Evolutionary conservation across 1,140 invertebrate genomes (phyloP).

Genomic region (Heliconius nattereri): DNA sequence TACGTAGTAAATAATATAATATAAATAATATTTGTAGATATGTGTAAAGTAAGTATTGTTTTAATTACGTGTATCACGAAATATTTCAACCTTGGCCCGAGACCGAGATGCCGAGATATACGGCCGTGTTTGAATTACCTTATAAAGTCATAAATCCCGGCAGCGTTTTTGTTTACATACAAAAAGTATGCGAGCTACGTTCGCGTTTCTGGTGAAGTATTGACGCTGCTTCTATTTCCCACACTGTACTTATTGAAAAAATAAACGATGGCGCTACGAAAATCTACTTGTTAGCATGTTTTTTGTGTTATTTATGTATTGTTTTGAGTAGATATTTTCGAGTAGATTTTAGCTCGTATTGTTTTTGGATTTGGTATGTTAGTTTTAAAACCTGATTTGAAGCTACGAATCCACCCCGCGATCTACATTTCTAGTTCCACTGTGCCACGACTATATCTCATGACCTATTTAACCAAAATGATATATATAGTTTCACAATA

Average conservation of each 20-base stretch:
- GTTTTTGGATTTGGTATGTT: too few relatives aligned
- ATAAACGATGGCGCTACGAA: background rate
- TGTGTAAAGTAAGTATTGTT: background rate
- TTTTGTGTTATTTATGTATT: background rate
- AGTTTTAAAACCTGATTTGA: too few relatives aligned
- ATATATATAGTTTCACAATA: background rate
- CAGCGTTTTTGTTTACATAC: constrained; percentile 11
- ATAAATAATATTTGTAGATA: background rate
- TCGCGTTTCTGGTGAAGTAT: background rate
- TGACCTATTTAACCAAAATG: background rate
- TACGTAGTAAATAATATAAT: background rate
- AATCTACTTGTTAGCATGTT: background rate
- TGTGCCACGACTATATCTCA: background rate
- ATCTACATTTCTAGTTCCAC: background rate
- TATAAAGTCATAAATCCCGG: constrained; percentile 6
- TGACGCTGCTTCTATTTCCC: background rate
- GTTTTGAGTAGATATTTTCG: too few relatives aligned
- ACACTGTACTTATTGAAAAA: background rate
- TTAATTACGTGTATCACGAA: constrained; percentile 6
- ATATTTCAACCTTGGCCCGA: background rate
- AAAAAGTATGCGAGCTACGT: background rate
- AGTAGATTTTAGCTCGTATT: background rate
- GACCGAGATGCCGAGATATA: background rate
- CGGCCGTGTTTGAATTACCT: constrained; percentile 12
- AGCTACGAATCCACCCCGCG: too few relatives aligned